Evolutionary conservation across 53 echinoderm and acorn worm species (phyloP).

Genomic region (Holothuria scabra): DNA sequence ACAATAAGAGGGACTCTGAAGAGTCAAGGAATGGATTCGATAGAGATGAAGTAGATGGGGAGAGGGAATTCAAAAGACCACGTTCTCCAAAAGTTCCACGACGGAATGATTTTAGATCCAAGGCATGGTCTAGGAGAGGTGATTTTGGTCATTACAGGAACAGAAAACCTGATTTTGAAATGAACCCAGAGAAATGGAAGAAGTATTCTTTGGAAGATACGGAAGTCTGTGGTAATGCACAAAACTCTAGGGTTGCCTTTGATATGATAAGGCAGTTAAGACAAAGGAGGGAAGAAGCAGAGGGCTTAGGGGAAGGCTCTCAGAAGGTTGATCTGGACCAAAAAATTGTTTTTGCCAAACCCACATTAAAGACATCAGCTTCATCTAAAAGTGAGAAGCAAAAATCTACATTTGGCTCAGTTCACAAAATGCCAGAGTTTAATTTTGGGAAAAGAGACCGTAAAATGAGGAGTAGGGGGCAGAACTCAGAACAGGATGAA

Average conservation of each 20-base stretch:
- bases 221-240: slow-evolving; percentile 63
- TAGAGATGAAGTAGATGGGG: background rate
- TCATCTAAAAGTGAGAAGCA: slow-evolving; percentile 6
- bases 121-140: background rate
- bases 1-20: slow-evolving; percentile 19
- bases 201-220: slow-evolving; percentile 81
- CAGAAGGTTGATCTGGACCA: slow-evolving; percentile 19
- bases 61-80: slow-evolving; percentile 66
- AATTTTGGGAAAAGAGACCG: slow-evolving; percentile 60
- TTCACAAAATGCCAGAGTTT: slow-evolving; percentile 81
- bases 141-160: slow-evolving; percentile 12
- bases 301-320: background rate
- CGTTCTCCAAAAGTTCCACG: slow-evolving; percentile 15
- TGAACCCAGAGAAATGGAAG: slow-evolving; percentile 77
- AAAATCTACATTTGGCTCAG: slow-evolving; percentile 45
- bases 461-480: slow-evolving; percentile 29
- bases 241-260: slow-evolving; percentile 73
- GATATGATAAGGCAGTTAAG: slow-evolving; percentile 76
- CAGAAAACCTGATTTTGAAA: slow-evolving; percentile 58
- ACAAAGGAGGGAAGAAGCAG: slow-evolving; percentile 58
- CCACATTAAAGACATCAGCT: background rate
- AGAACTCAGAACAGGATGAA: background rate
- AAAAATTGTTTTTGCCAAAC: slow-evolving; percentile 74
- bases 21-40: slow-evolving; percentile 5
- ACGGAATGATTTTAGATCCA: slow-evolving; percentile 9